phyloP scores from a whole-genome alignment of 30 jellyfish, hydroid and myxozoan genomes.

The Aurelia aurita region DNA sequence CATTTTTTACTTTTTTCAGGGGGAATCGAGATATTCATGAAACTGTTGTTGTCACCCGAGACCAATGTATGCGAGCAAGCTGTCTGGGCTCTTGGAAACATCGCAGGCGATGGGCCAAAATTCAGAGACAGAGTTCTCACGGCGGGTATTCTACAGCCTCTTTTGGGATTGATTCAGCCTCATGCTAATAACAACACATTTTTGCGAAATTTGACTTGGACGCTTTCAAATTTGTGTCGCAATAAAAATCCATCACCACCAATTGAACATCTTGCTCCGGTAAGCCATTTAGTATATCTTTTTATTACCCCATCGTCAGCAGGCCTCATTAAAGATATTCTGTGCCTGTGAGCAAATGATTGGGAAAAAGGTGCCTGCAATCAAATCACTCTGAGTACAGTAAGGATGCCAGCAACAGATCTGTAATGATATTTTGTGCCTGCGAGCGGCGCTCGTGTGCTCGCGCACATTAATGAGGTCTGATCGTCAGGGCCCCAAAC shows the following conservation, averaged over 20 bases:
- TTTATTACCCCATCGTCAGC: neutral
- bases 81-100: constrained; percentile 99
- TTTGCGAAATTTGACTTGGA: constrained; percentile 94
- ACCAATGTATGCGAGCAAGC: constrained; percentile 95
- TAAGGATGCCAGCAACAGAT: no score
- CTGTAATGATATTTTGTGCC: no score
- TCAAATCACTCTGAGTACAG: no score
- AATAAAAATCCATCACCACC: constrained; percentile 97
- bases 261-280: constrained; percentile 73
- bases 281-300: neutral
- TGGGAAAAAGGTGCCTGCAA: no score
- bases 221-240: constrained; percentile 96
- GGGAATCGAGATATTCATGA: constrained; percentile 83
- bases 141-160: constrained; percentile 87
- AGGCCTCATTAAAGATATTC: no score
- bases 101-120: constrained; percentile 98
- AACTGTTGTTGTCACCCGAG: constrained; percentile 77
- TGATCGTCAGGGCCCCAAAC: no score
- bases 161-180: constrained; percentile 80
- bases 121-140: constrained; percentile 87
- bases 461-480: no score
- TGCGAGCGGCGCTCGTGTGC: no score
- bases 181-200: constrained; percentile 78
- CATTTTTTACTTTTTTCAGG: constrained; percentile 52
- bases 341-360: no score